Evolutionary conservation across 2,888 invertebrate genomes (phyloP).

Genomic region (Gari tellinella): DNA sequence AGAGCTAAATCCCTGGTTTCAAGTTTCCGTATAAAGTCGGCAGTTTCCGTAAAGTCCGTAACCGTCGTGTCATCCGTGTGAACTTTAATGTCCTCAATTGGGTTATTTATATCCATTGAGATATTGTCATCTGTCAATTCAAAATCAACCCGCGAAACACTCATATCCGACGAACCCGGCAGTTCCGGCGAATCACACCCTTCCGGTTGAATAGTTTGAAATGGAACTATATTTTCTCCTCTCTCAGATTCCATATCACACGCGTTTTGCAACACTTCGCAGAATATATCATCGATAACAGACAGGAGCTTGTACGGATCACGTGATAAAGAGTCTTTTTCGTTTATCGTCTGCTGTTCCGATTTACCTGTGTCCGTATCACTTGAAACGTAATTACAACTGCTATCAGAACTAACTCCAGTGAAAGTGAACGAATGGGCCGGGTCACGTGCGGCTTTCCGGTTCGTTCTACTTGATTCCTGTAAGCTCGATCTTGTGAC

Average conservation of each 20-base stretch:
- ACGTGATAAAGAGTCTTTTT: slow-evolving; percentile 34
- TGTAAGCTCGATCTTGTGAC: slow-evolving; percentile 6
- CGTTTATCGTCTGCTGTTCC: slow-evolving; percentile 32
- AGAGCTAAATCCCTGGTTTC: too few relatives aligned
- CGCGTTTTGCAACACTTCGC: slow-evolving; percentile 56
- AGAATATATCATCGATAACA: slow-evolving; percentile 47
- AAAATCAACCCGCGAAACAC: too few relatives aligned
- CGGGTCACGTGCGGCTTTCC: slow-evolving; percentile 11
- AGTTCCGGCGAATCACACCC: slow-evolving; percentile 23
- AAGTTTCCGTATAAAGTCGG: too few relatives aligned
- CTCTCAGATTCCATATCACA: slow-evolving; percentile 87
- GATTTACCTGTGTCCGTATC: slow-evolving; percentile 19
- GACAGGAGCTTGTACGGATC: slow-evolving; percentile 45
- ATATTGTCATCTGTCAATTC: too few relatives aligned
- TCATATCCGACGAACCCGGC: slow-evolving; percentile 20
- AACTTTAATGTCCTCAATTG: too few relatives aligned
- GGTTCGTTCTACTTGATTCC: slow-evolving; percentile 22
- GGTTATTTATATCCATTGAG: too few relatives aligned
- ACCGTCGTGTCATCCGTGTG: too few relatives aligned
- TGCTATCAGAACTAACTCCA: neutral
- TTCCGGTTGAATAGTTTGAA: slow-evolving; percentile 29
- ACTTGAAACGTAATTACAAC: slow-evolving; percentile 7
- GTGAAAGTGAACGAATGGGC: slow-evolving; percentile 24
- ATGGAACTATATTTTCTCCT: slow-evolving; percentile 75
- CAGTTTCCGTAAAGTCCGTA: slow-evolving; percentile 8